Evolutionary conservation across 2,113 vertebrate species (phyloP), one percentile per base, ranked within the genome.

Genomic region (Sinocyclocheilus anshuiensis): DNA sequence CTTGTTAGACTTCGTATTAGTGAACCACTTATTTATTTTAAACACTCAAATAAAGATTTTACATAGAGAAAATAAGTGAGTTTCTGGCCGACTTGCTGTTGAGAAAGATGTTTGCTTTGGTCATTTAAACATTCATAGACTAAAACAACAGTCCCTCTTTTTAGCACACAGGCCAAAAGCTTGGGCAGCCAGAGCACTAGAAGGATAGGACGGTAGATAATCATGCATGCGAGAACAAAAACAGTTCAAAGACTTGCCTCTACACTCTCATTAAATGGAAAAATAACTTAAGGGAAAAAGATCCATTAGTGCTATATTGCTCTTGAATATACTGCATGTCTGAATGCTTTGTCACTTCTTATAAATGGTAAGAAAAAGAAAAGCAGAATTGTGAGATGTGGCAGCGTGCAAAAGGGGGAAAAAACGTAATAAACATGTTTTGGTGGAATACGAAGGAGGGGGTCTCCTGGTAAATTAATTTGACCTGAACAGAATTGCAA

Each of bases 261-360:
- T 57, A 84, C 79, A 36, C 87, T 90, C 84, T 77, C 83, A 82
- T 83, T 85, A 77, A 86, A 86, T 79, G 77, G 63, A 77, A 77
- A 90, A 83, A 89, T 74, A 85, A 84, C 88, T 84, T 18, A 11
- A 84, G 87, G 88, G 80, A 53, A 75, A 81, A 90, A 89, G 88
- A 65, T 39, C 82, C 86, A 91, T 88, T 89, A 92, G 87, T 69
- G 29, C 71, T 86, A 87, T 85, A 87, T 84, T 89, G 85, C 79
- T 86, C 82, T 89, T 87, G 61, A 89, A 87, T 78, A 87, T 84
- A 84, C 81, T 48, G 67, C 77, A 83, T 71, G 78, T 77, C 88
- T 86, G 78, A 63, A 63, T 78, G 55, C 53, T 75, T 79, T 88
- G 84, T 87, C 72, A 83, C 80, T 85, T 85, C 69, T 76, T 65